Base-by-base conservation (phyloP, 2,888 invertebrate species). In the Caenorhabditis parvicauda region DNA sequence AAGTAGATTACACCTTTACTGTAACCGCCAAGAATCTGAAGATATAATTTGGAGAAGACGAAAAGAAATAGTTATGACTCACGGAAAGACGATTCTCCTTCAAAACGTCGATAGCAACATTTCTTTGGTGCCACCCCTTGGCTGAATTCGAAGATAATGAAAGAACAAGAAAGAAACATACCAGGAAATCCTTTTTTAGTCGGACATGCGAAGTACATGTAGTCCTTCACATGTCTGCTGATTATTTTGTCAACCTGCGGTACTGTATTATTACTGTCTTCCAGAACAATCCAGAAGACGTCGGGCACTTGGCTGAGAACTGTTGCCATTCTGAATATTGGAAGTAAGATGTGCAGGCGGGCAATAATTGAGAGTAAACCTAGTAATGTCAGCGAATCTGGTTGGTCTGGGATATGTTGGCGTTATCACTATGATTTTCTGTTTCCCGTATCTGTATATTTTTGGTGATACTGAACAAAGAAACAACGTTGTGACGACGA, bases 61-160 rank as follows among this genome's bases (percentile, higher is more conserved):
- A n/a, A n/a, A n/a, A n/a, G n/a, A n/a, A n/a, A n/a, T n/a, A n/a
- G n/a, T n/a, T n/a, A n/a, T n/a, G n/a, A n/a, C n/a, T n/a, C n/a
- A n/a, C n/a, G n/a, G n/a, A n/a, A n/a, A n/a, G n/a, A n/a, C n/a
- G n/a, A n/a, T n/a, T n/a, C n/a, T n/a, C n/a, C n/a, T n/a, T n/a
- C n/a, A n/a, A n/a, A n/a, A n/a, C 75, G 48, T 35, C 74, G 75
- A 41, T 64, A 72, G 73, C 75, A 75, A 14, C 75, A n/a, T n/a
- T n/a, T n/a, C n/a, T n/a, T n/a, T n/a, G n/a, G n/a, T n/a, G n/a
- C n/a, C n/a, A n/a, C n/a, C n/a, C n/a, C n/a, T n/a, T n/a, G n/a
- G n/a, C n/a, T n/a, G n/a, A n/a, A n/a, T n/a, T n/a, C n/a, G n/a
- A n/a, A n/a, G n/a, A n/a, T n/a, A n/a, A n/a, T n/a, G n/a, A n/a